A percentile compares a stretch with the other conserved stretches of the same genome.
Evolutionary conservation across 2,113 vertebrate genomes (phyloP).

Genomic region (Tautogolabrus adspersus): DNA sequence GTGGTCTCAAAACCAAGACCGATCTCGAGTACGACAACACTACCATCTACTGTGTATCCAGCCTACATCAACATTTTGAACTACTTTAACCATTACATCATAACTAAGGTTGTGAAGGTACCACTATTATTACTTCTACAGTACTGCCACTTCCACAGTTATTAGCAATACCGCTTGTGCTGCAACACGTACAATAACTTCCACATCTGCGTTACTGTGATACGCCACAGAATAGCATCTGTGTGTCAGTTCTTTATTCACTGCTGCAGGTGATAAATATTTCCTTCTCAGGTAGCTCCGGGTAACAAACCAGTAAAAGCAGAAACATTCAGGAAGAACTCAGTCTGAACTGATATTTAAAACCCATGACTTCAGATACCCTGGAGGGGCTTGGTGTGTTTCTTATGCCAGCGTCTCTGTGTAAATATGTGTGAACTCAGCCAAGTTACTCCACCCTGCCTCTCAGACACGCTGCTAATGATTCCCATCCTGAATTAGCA

Average conservation of each 20-base stretch:
- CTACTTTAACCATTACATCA: too few species aligned
- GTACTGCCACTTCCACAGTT: too few species aligned
- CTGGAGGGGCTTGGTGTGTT: not conserved
- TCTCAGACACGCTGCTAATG: slow-evolving; percentile 37
- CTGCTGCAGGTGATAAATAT: not conserved
- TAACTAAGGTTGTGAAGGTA: too few species aligned
- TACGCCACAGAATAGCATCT: not conserved
- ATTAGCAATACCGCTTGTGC: too few species aligned
- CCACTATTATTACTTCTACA: too few species aligned
- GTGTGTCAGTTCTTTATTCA: not conserved
- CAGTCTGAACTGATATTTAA: slow-evolving; percentile 2
- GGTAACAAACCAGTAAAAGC: not conserved
- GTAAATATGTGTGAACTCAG: slow-evolving; percentile 53
- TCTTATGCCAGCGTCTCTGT: slow-evolving; percentile 24
- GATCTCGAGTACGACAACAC: too few species aligned
- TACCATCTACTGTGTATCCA: too few species aligned
- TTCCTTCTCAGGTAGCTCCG: not conserved
- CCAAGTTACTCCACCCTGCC: slow-evolving; percentile 56
- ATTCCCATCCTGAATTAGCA: slow-evolving; percentile 40
- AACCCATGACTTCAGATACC: not conserved
- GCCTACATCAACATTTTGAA: too few species aligned
- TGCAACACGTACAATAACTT: too few species aligned
- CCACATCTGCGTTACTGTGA: not conserved
- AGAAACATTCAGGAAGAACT: not conserved
- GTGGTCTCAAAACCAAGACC: too few species aligned